phyloP scores from a whole-genome alignment of 1,140 invertebrate species.

The Apis laboriosa region DNA sequence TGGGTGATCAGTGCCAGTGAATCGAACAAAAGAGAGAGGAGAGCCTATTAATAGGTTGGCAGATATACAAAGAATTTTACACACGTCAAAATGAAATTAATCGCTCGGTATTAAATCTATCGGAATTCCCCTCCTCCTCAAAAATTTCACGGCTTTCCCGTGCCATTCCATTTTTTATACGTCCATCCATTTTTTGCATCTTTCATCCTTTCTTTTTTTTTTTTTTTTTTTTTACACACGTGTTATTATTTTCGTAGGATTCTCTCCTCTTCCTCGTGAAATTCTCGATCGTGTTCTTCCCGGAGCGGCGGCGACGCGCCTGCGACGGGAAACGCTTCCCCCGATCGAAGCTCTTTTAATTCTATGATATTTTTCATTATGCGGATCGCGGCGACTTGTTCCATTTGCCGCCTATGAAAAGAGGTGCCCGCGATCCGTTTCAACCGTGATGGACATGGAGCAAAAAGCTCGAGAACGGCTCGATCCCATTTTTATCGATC shows the following conservation, averaged over 20 bases:
- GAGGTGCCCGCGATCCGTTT: not conserved
- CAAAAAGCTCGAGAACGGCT: constrained; percentile 27
- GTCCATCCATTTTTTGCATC: too few relatives aligned
- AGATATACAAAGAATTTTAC: constrained; percentile 6
- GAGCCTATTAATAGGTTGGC: constrained; percentile 7
- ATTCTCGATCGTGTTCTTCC: not conserved
- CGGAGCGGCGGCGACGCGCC: not conserved
- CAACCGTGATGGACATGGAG: constrained; percentile 8
- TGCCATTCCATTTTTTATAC: too few relatives aligned
- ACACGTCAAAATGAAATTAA: constrained; percentile 7
- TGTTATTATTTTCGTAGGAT: too few relatives aligned
- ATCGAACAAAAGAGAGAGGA: not conserved
- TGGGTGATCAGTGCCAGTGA: not conserved
- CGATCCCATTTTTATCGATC: constrained; percentile 39
- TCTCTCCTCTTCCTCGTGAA: not conserved
- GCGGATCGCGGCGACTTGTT: constrained; percentile 6
- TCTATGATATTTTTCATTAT: constrained; percentile 38
- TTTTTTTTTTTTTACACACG: too few relatives aligned
- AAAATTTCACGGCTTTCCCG: too few relatives aligned
- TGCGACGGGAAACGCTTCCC: constrained; percentile 29
- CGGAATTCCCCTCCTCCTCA: too few relatives aligned
- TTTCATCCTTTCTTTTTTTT: too few relatives aligned
- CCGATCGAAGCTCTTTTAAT: constrained; percentile 36
- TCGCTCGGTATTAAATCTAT: not conserved
- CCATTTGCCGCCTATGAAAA: constrained; percentile 33